These are phyloP conservation scores for Eonycteris spelaea DNA, from an alignment of 2,113 vertebrate genomes.

Conservation along the genomic window DNA sequence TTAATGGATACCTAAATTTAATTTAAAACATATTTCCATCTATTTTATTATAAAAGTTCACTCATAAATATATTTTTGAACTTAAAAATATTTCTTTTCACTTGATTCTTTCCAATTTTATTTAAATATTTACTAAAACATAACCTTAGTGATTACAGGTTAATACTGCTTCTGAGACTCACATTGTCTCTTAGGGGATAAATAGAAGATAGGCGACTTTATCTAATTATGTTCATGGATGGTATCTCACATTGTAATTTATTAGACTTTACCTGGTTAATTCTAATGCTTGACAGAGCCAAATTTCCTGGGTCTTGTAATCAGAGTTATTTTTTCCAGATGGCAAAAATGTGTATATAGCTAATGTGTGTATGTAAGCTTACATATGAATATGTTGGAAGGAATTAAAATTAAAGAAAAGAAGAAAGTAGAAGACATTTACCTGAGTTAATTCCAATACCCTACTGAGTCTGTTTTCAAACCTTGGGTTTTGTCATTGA, in stretches of 20 bases:
- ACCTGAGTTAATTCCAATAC: not conserved
- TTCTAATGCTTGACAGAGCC: not conserved
- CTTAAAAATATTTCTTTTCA: not conserved
- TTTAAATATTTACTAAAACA: conserved; percentile 12
- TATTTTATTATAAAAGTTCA: conserved; percentile 22
- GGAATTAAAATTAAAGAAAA: conserved; percentile 17
- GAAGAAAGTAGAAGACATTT: not conserved
- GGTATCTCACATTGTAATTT: not conserved
- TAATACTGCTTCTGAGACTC: not conserved
- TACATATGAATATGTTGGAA: not conserved
- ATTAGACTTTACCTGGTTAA: not conserved
- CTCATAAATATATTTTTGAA: not conserved
- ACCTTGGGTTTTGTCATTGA: not conserved
- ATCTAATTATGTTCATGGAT: not conserved
- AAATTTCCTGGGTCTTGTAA: not conserved
- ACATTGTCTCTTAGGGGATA: not conserved
- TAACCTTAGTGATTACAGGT: not conserved
- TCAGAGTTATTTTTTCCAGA: not conserved
- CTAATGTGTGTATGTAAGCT: not conserved
- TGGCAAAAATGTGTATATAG: not conserved
- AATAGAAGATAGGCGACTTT: not conserved
- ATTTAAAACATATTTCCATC: conserved; percentile 26
- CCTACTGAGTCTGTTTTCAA: conserved; percentile 4
- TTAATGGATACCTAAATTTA: conserved; percentile 24
- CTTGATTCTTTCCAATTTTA: conserved; percentile 10